These are phyloP conservation scores for Furcifer pardalis DNA, from an alignment of 2,797 vertebrate genomes.

Conservation along the genomic window DNA sequence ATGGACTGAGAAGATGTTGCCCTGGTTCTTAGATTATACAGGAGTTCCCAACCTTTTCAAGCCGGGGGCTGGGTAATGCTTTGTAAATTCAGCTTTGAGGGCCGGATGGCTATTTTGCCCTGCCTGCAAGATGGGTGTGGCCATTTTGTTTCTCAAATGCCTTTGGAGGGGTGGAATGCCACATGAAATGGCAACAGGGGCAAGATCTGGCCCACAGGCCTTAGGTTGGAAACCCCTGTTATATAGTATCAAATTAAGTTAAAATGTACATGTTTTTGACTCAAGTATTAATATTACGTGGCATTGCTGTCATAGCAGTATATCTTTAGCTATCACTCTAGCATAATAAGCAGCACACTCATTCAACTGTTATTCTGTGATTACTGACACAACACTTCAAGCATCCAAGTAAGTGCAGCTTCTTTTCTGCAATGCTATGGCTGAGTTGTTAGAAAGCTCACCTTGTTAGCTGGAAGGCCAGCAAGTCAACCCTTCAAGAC, in stretches of 20 bases:
- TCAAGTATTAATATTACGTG: conserved; percentile 19
- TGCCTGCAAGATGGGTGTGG: too few relatives aligned
- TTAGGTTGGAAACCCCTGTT: too few relatives aligned
- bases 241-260: background rate
- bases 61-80: too few relatives aligned
- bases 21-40: background rate
- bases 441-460: background rate
- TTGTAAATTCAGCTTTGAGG: too few relatives aligned
- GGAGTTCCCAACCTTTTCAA: too few relatives aligned
- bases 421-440: background rate
- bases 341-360: conserved; percentile 26
- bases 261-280: conserved; percentile 16
- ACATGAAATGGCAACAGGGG: too few relatives aligned
- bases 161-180: too few relatives aligned
- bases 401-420: accelerated
- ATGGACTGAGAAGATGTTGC: background rate
- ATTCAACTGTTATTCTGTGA: conserved; percentile 16
- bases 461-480: too few relatives aligned
- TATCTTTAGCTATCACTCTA: conserved; percentile 3
- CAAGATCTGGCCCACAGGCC: too few relatives aligned
- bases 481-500: too few relatives aligned
- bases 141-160: too few relatives aligned
- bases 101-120: too few relatives aligned
- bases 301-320: conserved; percentile 33
- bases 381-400: conserved; percentile 8